phyloP scores from a whole-genome alignment of 2,113 vertebrate genomes.

The Pollimyrus isidori region DNA sequence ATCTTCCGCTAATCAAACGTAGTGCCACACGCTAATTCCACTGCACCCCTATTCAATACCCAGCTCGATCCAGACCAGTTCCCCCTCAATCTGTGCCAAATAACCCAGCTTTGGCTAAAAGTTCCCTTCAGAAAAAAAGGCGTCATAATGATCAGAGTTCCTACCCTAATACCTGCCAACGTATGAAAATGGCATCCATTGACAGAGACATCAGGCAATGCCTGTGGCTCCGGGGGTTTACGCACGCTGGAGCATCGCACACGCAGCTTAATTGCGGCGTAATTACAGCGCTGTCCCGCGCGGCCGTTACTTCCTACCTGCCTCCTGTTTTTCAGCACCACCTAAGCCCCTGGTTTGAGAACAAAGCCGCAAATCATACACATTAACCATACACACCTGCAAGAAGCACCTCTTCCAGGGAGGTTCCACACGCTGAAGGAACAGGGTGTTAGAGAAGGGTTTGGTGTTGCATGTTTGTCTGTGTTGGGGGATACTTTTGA shows the following conservation, averaged over 20 bases:
- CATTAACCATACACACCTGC: neutral
- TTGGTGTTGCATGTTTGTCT: neutral
- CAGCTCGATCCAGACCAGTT: slow-evolving; percentile 31
- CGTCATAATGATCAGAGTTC: neutral
- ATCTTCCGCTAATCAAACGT: neutral
- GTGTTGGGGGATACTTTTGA: neutral
- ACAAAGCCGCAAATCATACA: neutral
- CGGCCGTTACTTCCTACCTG: neutral
- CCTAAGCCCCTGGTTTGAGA: neutral
- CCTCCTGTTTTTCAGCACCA: neutral
- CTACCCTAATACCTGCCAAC: neutral
- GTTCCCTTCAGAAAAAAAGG: neutral
- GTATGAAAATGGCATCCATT: neutral
- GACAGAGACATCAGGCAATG: neutral
- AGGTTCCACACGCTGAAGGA: neutral
- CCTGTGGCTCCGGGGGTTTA: neutral
- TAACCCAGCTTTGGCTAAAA: neutral
- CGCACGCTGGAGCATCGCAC: neutral
- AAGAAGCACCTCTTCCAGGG: neutral
- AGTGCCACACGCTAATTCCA: neutral
- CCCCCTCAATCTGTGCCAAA: slow-evolving; percentile 22
- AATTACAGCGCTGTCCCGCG: neutral
- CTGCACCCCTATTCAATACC: slow-evolving; percentile 22
- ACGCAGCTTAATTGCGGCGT: neutral
- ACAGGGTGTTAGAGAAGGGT: neutral